Conservation (phyloP, 2,113 vertebrate species). For the Neomonachus schauinslandi region DNA sequence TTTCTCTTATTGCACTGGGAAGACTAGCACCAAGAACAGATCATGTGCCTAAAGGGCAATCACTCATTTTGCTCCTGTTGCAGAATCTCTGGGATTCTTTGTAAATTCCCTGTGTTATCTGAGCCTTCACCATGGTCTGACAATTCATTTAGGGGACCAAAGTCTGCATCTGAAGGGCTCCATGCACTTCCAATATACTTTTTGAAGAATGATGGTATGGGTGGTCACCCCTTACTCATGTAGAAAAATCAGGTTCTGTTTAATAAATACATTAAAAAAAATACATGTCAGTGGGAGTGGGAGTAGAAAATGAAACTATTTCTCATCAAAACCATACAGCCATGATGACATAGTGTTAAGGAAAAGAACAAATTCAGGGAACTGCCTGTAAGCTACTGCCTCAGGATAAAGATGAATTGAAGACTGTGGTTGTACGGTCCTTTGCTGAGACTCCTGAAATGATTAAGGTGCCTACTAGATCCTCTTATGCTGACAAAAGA, state of each 20-base stretch:
- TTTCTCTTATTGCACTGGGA: slow-evolving; percentile 53
- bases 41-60: not conserved
- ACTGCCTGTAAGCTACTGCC: not conserved
- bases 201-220: not conserved
- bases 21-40: not conserved
- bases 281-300: not conserved
- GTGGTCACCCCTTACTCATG: not conserved
- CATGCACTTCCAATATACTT: not conserved
- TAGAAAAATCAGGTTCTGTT: not conserved
- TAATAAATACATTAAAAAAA: slow-evolving; percentile 9
- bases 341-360: not conserved
- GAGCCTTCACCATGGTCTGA: not conserved
- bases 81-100: not conserved
- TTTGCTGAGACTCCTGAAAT: slow-evolving; percentile 8
- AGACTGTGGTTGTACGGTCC: not conserved
- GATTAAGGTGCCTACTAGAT: not conserved
- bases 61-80: slow-evolving; percentile 8
- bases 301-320: slow-evolving; percentile 20
- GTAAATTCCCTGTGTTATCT: not conserved
- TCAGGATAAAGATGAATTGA: not conserved
- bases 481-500: not conserved
- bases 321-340: not conserved
- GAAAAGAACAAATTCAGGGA: slow-evolving; percentile 1
- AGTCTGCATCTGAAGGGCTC: not conserved
- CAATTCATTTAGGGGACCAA: not conserved